Evolutionary conservation across 1,140 invertebrate genomes (phyloP), one percentile per base, ranked within the genome.

Genomic region (Drosophila teissieri): DNA sequence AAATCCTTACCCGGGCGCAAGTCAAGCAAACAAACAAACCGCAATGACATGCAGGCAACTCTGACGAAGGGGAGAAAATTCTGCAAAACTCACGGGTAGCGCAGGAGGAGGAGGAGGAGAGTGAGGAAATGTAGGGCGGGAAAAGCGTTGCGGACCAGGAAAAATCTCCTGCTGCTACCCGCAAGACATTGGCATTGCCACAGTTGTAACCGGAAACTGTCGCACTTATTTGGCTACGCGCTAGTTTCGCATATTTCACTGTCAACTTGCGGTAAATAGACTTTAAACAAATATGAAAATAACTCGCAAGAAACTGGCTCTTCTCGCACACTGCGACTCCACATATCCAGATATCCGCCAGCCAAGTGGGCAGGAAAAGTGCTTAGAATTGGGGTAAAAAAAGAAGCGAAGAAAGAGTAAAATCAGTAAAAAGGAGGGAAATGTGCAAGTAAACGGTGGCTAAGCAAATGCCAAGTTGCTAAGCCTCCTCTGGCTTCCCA

Each of bases 211-310:
- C 84, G 84, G 84, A 88, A 88, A 88, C 84, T 89, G 84, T 89
- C 84, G 84, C 84, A 88, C 84, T 88, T 88, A 88, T 88, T 88
- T 88, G 84, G 84, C 84, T 88, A 88, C 84, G 84, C 84, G 84
- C 84, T 88, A 89, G 84, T 88, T 89, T 84, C 84, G 84, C 84
- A 88, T 88, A 88, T 88, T 88, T 88, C 84, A 88, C 84, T 88
- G 84, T 88, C 84, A 88, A 89, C 84, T 88, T 88, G 84, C 84
- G 84, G 84, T 88, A 88, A 88, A 88, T 88, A 88, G 84, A 89
- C 84, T 88, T 88, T 88, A 88, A 89, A 88, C 84, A 88, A 88
- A 88, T 88, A 88, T 88, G 84, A 89, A 89, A 88, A 88, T 89
- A 88, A 84, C 84, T 89, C 69, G 80, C 73, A 88, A 82, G 83